phyloP scores from a whole-genome alignment of 2,888 invertebrate species.

The Xylota segnis region DNA sequence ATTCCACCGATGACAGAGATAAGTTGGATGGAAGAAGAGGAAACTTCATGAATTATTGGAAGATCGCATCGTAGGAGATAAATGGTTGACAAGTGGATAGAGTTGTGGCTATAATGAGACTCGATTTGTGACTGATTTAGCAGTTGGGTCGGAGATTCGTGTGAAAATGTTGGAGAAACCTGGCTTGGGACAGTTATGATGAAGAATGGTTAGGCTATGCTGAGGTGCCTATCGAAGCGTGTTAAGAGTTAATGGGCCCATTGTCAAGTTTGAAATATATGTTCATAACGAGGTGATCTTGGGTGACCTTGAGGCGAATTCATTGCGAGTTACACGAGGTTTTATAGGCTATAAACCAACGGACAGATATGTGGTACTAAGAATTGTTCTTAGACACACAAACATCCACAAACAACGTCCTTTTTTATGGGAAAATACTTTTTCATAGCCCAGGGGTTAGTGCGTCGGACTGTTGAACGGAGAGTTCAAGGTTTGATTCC shows the following conservation, averaged over 20 bases:
- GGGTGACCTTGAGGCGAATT: slow-evolving; percentile 2
- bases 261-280: slow-evolving; percentile 15
- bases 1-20: slow-evolving; percentile 3
- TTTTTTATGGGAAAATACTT: too few relatives aligned
- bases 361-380: background rate
- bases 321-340: background rate
- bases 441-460: too few relatives aligned
- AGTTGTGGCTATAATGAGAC: background rate
- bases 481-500: too few relatives aligned
- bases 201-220: background rate
- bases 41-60: slow-evolving; percentile 21
- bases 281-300: background rate
- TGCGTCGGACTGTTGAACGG: too few relatives aligned
- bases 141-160: background rate
- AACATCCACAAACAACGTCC: background rate
- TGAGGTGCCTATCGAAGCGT: background rate
- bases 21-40: background rate
- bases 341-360: background rate
- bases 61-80: slow-evolving; percentile 1
- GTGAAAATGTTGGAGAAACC: slow-evolving; percentile 3
- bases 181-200: slow-evolving; percentile 2
- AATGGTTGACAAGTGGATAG: slow-evolving; percentile 16
- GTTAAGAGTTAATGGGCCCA: slow-evolving; percentile 1
- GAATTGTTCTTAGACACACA: background rate
- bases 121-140: slow-evolving; percentile 21